Evolutionary conservation across 2,888 invertebrate species (phyloP).

Genomic region (Ramazzottius varieornatus): DNA sequence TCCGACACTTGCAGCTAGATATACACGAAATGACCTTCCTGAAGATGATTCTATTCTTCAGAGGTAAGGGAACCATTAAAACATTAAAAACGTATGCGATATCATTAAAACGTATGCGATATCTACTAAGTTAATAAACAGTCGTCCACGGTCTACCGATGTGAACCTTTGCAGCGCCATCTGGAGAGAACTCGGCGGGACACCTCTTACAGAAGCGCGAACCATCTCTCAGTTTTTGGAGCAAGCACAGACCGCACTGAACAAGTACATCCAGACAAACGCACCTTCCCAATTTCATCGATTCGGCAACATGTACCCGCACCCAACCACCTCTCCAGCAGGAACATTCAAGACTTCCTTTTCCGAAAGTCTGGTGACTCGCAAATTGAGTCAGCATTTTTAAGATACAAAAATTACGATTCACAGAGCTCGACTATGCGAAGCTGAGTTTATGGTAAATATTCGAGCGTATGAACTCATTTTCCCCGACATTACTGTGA

Average conservation of each 20-base stretch:
- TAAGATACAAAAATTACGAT: constrained; percentile 37
- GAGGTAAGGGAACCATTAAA: too few relatives aligned
- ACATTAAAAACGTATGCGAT: too few relatives aligned
- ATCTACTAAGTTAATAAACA: too few relatives aligned
- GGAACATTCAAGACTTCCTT: constrained; percentile 53
- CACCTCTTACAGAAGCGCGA: constrained; percentile 29
- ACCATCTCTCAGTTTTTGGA: constrained; percentile 44
- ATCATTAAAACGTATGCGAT: too few relatives aligned
- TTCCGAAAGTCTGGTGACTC: constrained; percentile 52
- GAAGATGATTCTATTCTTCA: constrained; percentile 57
- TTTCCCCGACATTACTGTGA: too few relatives aligned
- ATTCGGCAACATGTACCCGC: constrained; percentile 44
- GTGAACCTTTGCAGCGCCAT: constrained; percentile 12
- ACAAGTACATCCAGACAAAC: constrained; percentile 36
- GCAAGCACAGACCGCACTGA: constrained; percentile 42
- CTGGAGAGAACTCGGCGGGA: constrained; percentile 13
- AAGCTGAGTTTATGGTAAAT: background rate
- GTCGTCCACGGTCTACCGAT: too few relatives aligned
- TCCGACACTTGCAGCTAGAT: constrained; percentile 45
- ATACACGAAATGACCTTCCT: constrained; percentile 56
- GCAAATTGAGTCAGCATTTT: constrained; percentile 49
- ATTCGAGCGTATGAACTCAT: background rate
- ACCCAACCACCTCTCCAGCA: constrained; percentile 36
- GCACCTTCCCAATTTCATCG: constrained; percentile 43
- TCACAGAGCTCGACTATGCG: background rate